Evolutionary conservation across 2,888 invertebrate species (phyloP), one percentile per base, ranked within the genome.

Genomic region (Vanessa cardui): DNA sequence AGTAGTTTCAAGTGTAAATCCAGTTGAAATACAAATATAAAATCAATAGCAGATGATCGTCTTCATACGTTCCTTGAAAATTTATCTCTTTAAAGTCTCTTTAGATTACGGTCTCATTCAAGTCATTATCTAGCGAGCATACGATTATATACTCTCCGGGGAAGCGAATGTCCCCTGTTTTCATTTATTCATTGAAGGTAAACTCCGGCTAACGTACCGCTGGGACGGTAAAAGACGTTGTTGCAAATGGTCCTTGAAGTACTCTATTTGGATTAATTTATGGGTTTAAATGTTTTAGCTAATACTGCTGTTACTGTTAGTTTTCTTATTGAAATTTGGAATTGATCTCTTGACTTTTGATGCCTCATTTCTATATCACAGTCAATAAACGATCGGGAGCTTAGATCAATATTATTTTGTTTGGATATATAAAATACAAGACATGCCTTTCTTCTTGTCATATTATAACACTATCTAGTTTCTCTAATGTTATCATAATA

Each of bases 121-220:
- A 76, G 74, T 74, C 73, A 76, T 80, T 78, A 78, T 70, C 73
- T 69, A 67, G 50, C 46, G 49, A 59, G 45, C 64, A 45, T 45
- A 64, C 26, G 63, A 54, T 56, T 64, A 50, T 33, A 47, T 16
- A 4, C 52, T 60, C 65, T 59, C 54, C 21, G 54, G 46, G 60
- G 33, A 56, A 52, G 33, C 56, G 69, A 71, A 67, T 62, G 70
- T 70, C 64, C 64, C 67, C 64, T 68, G 64, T 71, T 70, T 72
- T 72, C 71, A 72, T 72, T 73, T 72, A 72, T 73, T 75, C 72
- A 75, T 73, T 72, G 72, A 73, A 75, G 70, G 71, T 72, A 70
- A 65, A 59, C 64, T 58, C 58, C 59, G 59, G 58, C 64, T 69
- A 47, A 56, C 20, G 62, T 62, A 58, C 69, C 64, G 62, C 16